These are phyloP conservation scores for Empis livida DNA, from an alignment of 2,888 invertebrate genomes.

Conservation along the genomic window DNA sequence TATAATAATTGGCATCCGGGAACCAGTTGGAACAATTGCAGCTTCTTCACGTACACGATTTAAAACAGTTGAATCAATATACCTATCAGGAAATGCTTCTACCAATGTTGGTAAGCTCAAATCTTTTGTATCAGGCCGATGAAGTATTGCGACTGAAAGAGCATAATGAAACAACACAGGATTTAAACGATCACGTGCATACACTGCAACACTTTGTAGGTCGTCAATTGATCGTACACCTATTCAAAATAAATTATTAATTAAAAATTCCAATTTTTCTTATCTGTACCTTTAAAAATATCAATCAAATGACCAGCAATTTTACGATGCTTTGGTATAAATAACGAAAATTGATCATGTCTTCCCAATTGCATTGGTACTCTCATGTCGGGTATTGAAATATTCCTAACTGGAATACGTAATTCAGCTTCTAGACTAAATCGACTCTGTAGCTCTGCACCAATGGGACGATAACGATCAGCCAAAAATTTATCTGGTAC, in stretches of 20 bases:
- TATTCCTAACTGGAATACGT: conserved; percentile 44
- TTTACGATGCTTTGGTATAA: conserved; percentile 52
- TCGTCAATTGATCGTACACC: conserved; percentile 57
- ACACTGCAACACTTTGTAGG: conserved; percentile 49
- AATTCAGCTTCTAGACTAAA: conserved; percentile 42
- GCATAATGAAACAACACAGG: conserved; percentile 65
- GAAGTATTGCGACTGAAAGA: conserved; percentile 56
- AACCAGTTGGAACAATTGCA: conserved; percentile 42
- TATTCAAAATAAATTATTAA: no score
- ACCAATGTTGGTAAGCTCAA: conserved; percentile 43
- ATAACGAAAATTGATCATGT: conserved; percentile 56
- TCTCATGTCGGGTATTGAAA: conserved; percentile 48
- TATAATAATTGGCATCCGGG: conserved; percentile 44
- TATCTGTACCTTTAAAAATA: no score
- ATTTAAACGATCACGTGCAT: conserved; percentile 54
- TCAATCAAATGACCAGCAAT: conserved; percentile 54
- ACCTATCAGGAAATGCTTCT: conserved; percentile 49
- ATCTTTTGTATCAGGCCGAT: conserved; percentile 44
- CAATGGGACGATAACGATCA: conserved; percentile 40
- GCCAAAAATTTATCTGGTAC: conserved; percentile 48
- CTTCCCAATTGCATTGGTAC: conserved; percentile 48
- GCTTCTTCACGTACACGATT: conserved; percentile 40
- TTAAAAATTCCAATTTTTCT: no score
- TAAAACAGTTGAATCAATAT: conserved; percentile 44
- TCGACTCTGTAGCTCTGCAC: conserved; percentile 41